Evolutionary conservation across 2,888 invertebrate species (phyloP).

Genomic region (Stenoptilia bipunctidactyla): DNA sequence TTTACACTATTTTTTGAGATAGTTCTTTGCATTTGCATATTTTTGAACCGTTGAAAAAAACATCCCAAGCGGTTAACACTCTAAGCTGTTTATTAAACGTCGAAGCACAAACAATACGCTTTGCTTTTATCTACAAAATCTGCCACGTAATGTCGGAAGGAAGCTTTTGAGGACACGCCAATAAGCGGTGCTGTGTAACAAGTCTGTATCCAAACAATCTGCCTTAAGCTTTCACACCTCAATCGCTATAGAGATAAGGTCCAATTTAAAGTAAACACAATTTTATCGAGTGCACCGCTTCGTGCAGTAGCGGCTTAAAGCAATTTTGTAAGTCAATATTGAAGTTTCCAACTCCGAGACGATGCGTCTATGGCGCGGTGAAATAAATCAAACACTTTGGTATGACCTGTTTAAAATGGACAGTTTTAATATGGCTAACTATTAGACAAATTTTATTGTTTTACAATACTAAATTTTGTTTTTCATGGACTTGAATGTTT

Average conservation of each 20-base stretch:
- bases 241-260: background rate
- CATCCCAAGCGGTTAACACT: no score
- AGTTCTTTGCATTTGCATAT: no score
- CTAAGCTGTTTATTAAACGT: background rate
- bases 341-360: constrained; percentile 52
- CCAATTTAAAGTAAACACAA: background rate
- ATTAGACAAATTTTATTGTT: no score
- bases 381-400: background rate
- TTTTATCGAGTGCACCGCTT: background rate
- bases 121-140: no score
- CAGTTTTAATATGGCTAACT: no score
- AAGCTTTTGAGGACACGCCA: constrained; percentile 58
- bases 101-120: background rate
- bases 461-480: no score
- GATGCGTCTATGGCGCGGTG: constrained; percentile 35
- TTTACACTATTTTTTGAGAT: no score
- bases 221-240: constrained; percentile 29
- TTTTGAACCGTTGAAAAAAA: no score
- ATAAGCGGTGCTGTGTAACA: constrained; percentile 53
- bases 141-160: constrained; percentile 33
- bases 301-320: constrained; percentile 56
- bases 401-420: no score
- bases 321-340: constrained; percentile 67
- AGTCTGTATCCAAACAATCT: constrained; percentile 39
- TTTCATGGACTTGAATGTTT: no score